A percentile compares a stretch with the other conserved stretches of the same genome.
These are phyloP conservation scores for Lindbergichthys nudifrons DNA, from an alignment of 2,797 vertebrate species.

Conservation along the genomic window DNA sequence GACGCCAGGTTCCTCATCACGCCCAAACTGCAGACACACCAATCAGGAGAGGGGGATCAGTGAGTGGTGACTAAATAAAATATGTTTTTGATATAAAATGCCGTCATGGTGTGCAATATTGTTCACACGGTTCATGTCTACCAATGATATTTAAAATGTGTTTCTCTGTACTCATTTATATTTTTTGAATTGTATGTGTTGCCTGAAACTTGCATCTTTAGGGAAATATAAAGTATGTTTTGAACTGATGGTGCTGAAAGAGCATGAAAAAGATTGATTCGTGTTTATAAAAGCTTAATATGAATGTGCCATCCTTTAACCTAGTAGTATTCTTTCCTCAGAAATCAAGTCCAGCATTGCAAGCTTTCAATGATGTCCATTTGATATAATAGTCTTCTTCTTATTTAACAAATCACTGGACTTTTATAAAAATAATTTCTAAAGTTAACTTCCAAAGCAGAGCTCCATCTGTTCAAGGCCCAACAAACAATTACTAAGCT, in stretches of 20 bases:
- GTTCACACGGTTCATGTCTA: not conserved
- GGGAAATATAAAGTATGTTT: not conserved
- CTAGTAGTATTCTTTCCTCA: not conserved
- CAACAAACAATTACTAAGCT: too few species aligned
- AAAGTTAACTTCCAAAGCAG: not conserved
- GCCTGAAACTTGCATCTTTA: not conserved
- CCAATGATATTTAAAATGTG: not conserved
- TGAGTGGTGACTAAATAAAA: not conserved
- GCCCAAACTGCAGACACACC: slow-evolving; percentile 83
- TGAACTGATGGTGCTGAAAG: not conserved
- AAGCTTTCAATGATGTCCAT: not conserved
- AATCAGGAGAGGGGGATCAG: not conserved
- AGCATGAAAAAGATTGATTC: not conserved
- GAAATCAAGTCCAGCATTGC: not conserved
- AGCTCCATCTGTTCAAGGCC: not conserved
- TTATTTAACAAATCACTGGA: not conserved
- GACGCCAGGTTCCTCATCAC: slow-evolving; percentile 91
- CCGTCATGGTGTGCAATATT: not conserved
- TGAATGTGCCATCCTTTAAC: not conserved
- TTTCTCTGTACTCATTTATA: too few species aligned
- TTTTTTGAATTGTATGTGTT: not conserved
- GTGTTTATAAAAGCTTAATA: not conserved
- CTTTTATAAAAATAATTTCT: not conserved
- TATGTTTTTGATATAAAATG: not conserved
- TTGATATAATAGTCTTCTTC: not conserved